Evolutionary conservation across 2,797 vertebrate genomes (phyloP).

Genomic region (Muscicapa comitata): DNA sequence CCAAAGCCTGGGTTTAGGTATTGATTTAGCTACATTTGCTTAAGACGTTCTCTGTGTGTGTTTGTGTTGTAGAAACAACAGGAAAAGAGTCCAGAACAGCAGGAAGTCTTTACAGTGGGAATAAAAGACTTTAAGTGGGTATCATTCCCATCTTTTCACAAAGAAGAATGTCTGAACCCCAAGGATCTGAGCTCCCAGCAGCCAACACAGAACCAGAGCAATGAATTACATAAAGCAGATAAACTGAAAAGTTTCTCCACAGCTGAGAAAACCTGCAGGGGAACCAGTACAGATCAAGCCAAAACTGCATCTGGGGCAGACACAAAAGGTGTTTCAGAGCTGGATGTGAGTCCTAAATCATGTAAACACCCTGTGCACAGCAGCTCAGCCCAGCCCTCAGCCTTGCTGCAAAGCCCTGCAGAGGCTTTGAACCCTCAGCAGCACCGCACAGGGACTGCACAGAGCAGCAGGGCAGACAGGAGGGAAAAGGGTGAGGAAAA

Average conservation of each 20-base stretch:
- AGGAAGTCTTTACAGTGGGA: slow-evolving; percentile 61
- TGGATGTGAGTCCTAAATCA: neutral
- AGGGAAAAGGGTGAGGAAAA: neutral
- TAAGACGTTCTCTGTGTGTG: neutral
- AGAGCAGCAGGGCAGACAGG: neutral
- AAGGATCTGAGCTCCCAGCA: neutral
- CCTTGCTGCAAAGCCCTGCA: neutral
- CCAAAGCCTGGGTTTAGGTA: neutral
- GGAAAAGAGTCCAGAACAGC: neutral
- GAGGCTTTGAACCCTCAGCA: neutral
- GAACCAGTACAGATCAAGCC: neutral
- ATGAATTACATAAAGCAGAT: neutral
- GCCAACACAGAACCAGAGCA: neutral
- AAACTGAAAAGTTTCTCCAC: neutral
- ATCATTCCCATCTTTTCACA: slow-evolving; percentile 55
- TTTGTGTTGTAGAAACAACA: neutral
- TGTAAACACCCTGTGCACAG: rapidly evolving
- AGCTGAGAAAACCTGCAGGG: neutral
- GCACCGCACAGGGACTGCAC: neutral
- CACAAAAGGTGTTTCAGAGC: neutral
- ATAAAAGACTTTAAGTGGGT: slow-evolving; percentile 65
- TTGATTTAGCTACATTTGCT: neutral
- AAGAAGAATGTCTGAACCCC: neutral
- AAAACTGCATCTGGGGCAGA: neutral
- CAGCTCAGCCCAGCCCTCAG: neutral